Evolutionary conservation across 1,140 invertebrate genomes (phyloP).

Genomic region (Cotesia typhae): DNA sequence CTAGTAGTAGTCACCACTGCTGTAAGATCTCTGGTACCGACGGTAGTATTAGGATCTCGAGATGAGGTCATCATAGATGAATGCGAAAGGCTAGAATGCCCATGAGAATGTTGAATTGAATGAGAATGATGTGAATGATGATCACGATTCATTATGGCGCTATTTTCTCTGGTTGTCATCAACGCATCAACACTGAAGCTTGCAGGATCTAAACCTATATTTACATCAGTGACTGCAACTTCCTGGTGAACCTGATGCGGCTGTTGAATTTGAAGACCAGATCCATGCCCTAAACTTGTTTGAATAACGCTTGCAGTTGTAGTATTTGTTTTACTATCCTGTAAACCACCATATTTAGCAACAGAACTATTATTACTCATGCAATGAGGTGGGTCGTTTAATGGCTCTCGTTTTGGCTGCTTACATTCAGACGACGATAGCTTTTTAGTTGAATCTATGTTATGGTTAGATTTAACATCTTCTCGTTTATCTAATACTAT

Average conservation of each 20-base stretch:
- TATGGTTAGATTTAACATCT: constrained; percentile 50
- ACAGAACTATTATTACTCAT: constrained; percentile 42
- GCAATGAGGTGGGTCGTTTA: constrained; percentile 66
- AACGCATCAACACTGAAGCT: constrained; percentile 68
- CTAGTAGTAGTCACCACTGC: constrained; percentile 49
- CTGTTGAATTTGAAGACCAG: constrained; percentile 53
- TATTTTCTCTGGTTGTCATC: constrained; percentile 63
- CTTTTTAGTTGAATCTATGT: constrained; percentile 49
- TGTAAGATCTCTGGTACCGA: constrained; percentile 60
- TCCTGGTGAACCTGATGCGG: constrained; percentile 61
- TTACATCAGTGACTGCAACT: constrained; percentile 61
- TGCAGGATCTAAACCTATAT: constrained; percentile 61
- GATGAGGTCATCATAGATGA: constrained; percentile 67
- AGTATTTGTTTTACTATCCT: constrained; percentile 54
- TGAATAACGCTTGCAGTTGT: constrained; percentile 53
- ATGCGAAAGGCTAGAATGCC: constrained; percentile 59
- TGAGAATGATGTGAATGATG: constrained; percentile 65
- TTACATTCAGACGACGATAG: constrained; percentile 64
- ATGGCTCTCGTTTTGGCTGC: constrained; percentile 72
- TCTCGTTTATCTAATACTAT: constrained; percentile 68
- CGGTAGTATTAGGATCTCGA: constrained; percentile 62
- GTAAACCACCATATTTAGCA: constrained; percentile 61
- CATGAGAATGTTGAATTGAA: constrained; percentile 65
- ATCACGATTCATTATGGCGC: constrained; percentile 61
- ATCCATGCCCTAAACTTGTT: constrained; percentile 54